Evolutionary conservation across 2,113 vertebrate genomes (phyloP), one percentile per base, ranked within the genome.

Genomic region (Malurus elegans): DNA sequence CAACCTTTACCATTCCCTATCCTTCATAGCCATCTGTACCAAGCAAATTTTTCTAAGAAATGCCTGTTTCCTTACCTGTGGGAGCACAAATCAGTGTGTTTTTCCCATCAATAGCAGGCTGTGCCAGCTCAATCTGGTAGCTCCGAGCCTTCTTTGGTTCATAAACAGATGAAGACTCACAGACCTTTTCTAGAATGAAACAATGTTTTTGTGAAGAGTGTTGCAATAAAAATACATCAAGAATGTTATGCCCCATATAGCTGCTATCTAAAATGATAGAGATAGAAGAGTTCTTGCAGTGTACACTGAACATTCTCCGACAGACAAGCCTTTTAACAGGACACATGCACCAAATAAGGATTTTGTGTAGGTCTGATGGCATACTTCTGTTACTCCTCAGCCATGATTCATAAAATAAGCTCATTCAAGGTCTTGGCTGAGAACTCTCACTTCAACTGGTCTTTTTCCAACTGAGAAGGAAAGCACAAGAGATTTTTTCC

Each of bases 21-120:
- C 9, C 16, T 58, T 56, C 51, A 54, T 0, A 56, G 42, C 12
- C 17, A 25, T 32, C 21, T 53, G 24, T 56, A 82, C 21, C 18
- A 45, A 24, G 36, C 69, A 5, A 32, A 10, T 54, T 32, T 38
- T 82, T 65, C 36, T 19, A 73, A 73, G 16, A 53, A 20, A 93
- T 10, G 3, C 29, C 18, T 56, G 20, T 28, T 14, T 28, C 32
- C 94, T 97, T 93, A 98, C 98, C 98, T 82, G 98, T 98, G 28
- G 98, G 98, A 36, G 97, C 98, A 97, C 97, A 98, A 91, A 98
- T 97, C 53, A 98, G 62, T 54, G 98, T 98, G n/a, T 98, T 98
- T 93, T 98, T 98, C 50, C 98, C 98, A 31, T n/a, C 34, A 28
- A 97, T 20, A 57, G 97, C 98, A 71, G 98, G 97, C 57, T 92